Evolutionary conservation across 2,888 invertebrate genomes (phyloP).

Genomic region (Caenorhabditis angaria): DNA sequence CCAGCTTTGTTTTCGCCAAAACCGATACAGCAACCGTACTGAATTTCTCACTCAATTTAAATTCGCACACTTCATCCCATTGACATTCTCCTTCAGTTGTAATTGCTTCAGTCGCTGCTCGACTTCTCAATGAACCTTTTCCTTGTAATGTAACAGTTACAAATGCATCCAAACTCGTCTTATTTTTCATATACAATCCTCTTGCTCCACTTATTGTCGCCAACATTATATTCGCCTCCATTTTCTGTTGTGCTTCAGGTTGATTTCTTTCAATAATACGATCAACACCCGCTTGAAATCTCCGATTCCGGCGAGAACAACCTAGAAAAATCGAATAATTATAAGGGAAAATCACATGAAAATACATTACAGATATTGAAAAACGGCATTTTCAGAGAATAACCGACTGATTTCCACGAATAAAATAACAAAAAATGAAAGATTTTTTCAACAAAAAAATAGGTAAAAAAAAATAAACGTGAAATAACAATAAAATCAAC

Average conservation of each 20-base stretch:
- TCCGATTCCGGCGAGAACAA: neutral
- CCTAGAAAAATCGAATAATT: neutral
- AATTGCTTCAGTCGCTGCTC: slow-evolving; percentile 48
- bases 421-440: neutral
- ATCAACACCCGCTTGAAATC: slow-evolving; percentile 1
- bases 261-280: neutral
- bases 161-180: slow-evolving; percentile 51
- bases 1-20: slow-evolving; percentile 58
- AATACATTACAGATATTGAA: neutral
- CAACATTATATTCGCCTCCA: slow-evolving; percentile 58
- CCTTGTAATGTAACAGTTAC: slow-evolving; percentile 46
- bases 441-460: neutral
- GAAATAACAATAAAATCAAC: slow-evolving; percentile 4
- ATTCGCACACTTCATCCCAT: slow-evolving; percentile 70
- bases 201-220: slow-evolving; percentile 55
- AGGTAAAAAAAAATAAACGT: neutral
- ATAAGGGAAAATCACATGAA: neutral
- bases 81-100: slow-evolving; percentile 49
- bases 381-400: slow-evolving; percentile 3
- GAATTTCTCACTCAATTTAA: slow-evolving; percentile 61
- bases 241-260: slow-evolving; percentile 22
- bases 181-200: slow-evolving; percentile 60
- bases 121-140: slow-evolving; percentile 53
- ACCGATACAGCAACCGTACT: slow-evolving; percentile 52
- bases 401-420: neutral